Conservation (phyloP, 2,113 vertebrate species). For the Poicephalus gulielmi region DNA sequence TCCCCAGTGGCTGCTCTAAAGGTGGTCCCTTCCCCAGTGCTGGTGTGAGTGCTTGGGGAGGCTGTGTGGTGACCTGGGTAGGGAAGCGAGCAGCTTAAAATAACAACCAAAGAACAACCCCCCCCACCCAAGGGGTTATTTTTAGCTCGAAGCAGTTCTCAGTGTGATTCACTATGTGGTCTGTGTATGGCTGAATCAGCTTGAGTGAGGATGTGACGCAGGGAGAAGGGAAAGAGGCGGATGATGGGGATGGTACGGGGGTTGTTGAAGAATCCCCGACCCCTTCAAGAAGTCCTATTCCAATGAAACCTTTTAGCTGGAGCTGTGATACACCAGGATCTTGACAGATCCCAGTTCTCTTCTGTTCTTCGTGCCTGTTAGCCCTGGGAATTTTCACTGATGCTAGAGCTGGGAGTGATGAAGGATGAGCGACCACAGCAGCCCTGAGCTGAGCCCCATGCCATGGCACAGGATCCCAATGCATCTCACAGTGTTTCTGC, state of each 20-base stretch:
- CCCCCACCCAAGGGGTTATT: not conserved
- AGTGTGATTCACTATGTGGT: slow-evolving; percentile 2
- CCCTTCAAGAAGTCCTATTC: not conserved
- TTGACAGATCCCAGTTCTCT: not conserved
- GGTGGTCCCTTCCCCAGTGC: not conserved
- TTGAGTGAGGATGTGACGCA: not conserved
- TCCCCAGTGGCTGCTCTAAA: not conserved
- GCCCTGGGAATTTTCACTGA: not conserved
- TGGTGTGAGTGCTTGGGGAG: accelerated
- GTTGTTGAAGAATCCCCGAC: not conserved
- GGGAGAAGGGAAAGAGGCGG: not conserved
- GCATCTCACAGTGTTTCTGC: not conserved
- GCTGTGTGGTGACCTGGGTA: accelerated
- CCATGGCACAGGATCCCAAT: not conserved
- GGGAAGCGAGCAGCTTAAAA: not conserved
- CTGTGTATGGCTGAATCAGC: not conserved
- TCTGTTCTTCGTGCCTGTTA: accelerated
- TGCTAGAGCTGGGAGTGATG: not conserved
- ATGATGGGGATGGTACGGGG: not conserved
- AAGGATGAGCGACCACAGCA: not conserved
- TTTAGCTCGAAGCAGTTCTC: not conserved
- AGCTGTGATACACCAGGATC: not conserved
- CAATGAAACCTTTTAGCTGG: not conserved
- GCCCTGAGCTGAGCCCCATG: accelerated
- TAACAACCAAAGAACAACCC: not conserved